These are phyloP conservation scores for Bubo blakistoni DNA, from an alignment of 2,113 vertebrate genomes.

Conservation along the genomic window DNA sequence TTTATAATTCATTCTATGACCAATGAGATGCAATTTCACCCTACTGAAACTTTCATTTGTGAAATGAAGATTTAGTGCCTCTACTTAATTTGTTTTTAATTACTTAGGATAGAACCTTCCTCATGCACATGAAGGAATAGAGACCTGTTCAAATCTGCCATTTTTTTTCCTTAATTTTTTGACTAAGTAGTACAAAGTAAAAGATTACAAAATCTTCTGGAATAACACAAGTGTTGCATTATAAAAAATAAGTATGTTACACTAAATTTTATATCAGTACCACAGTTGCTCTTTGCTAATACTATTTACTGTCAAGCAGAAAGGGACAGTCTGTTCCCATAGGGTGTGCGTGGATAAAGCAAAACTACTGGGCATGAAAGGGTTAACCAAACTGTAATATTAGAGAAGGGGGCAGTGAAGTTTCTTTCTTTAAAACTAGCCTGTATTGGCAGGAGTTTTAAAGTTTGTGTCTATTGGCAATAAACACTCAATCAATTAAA, in stretches of 20 bases:
- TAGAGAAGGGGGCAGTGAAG: neutral
- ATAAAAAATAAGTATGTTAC: neutral
- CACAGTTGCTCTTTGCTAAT: neutral
- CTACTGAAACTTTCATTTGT: constrained; percentile 14
- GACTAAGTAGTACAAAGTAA: neutral
- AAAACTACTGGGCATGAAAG: neutral
- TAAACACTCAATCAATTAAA: neutral
- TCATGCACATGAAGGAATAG: neutral
- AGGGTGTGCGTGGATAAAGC: neutral
- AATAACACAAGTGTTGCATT: neutral
- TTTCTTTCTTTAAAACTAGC: neutral
- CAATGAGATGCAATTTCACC: constrained; percentile 10
- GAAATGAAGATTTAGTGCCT: neutral
- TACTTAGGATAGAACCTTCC: neutral
- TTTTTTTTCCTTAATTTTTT: neutral
- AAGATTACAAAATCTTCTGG: neutral
- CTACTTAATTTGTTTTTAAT: constrained; percentile 29
- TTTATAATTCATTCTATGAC: constrained; percentile 61
- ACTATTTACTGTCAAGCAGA: neutral
- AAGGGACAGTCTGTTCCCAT: neutral
- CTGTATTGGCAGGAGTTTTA: neutral
- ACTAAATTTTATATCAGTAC: neutral
- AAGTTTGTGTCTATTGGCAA: neutral
- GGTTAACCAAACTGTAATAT: neutral
- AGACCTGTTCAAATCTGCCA: neutral